Conservation (phyloP, 64 coral and sea anemone genomes). For the Pocillopora verrucosa region DNA sequence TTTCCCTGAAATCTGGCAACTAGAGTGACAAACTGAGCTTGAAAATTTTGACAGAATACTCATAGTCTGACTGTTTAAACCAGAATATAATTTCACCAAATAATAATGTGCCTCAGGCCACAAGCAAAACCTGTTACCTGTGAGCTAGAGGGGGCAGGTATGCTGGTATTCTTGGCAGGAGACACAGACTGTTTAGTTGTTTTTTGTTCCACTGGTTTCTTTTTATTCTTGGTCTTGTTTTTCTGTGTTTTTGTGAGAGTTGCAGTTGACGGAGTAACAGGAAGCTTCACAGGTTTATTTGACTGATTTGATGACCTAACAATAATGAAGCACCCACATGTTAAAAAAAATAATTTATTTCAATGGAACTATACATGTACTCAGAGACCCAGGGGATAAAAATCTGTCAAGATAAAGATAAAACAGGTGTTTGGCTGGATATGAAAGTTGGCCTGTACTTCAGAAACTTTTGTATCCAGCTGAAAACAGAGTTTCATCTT, state of each 20-base stretch:
- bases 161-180: background rate
- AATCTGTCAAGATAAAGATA: too few species aligned
- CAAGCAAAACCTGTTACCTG: background rate
- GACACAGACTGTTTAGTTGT: background rate
- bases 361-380: too few species aligned
- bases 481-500: too few species aligned
- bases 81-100: background rate
- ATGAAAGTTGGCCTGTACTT: too few species aligned
- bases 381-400: too few species aligned
- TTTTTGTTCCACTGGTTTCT: conserved; percentile 7
- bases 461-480: too few species aligned
- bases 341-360: too few species aligned
- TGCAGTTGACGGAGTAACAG: conserved; percentile 33
- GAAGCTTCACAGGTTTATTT: conserved; percentile 28
- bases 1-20: too few species aligned
- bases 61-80: background rate
- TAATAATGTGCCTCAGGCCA: background rate
- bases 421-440: too few species aligned
- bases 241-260: conserved; percentile 25
- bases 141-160: background rate
- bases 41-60: too few species aligned
- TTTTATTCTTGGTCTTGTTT: conserved; percentile 33
- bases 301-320: conserved; percentile 7
- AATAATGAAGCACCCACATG: background rate
- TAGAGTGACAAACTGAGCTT: too few species aligned